Percentiles rank a stretch among this genome's conserved stretches.
Conservation (phyloP, 2,113 vertebrate genomes). For the Apistogramma diplotaenia region DNA sequence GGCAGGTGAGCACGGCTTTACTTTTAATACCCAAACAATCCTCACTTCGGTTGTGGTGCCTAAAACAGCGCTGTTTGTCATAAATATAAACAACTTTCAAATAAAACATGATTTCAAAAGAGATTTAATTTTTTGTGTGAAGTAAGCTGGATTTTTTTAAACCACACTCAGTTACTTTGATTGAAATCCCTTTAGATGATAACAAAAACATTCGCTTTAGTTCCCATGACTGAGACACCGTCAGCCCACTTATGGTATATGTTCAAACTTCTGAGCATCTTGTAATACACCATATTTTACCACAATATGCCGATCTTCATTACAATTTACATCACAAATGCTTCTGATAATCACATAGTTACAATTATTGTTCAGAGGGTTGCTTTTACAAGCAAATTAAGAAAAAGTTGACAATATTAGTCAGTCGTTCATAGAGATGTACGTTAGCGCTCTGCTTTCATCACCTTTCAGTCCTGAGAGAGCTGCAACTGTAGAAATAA, state of each 20-base stretch:
- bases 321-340: not conserved
- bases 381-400: not conserved
- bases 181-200: not conserved
- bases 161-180: not conserved
- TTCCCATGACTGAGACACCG: not conserved
- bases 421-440: not conserved
- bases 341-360: not conserved
- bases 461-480: not conserved
- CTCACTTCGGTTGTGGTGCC: not conserved
- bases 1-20: too few species aligned
- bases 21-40: not conserved
- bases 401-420: not conserved
- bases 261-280: not conserved
- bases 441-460: conserved; percentile 1
- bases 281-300: not conserved
- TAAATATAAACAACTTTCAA: not conserved
- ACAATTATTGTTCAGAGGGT: not conserved
- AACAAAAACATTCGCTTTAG: not conserved
- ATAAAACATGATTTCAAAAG: not conserved
- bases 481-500: not conserved
- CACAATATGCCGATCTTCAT: not conserved
- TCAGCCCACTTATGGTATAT: not conserved
- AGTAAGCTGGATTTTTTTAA: not conserved
- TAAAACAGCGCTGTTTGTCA: not conserved
- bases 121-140: not conserved